Base-by-base conservation (phyloP, 64 coral and sea anemone genomes). In the Stichodactyla mertensii region DNA sequence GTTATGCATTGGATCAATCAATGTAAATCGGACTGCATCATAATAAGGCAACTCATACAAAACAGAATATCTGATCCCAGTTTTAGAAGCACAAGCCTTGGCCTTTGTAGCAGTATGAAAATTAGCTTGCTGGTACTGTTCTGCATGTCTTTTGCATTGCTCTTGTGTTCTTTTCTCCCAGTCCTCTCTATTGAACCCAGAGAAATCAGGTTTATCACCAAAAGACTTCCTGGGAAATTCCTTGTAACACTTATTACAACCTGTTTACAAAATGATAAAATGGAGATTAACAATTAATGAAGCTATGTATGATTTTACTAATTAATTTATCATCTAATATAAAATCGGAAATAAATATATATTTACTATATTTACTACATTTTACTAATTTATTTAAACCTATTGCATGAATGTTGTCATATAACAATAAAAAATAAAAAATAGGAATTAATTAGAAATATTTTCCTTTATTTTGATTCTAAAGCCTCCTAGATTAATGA, bases 161-260 rank as follows among this genome's bases (percentile, higher is more conserved):
- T 77, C 86, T 56, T 55, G 2, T 5, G 66, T 87, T 77, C 86
- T 77, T 56, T 56, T 9, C 24, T 78, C 86, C 86, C 86, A 87
- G 5, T 74, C 53, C 6, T 56, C 53, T 14, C 45, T 77, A 10
- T 77, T 11, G 12, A 77, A 87, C 4, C 86, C 86, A 9, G 86
- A 87, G 52, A 15, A 87, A 53, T 87, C 55, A 20, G 86, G 86
- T 53, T 71, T 54, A 16, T 71, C 67, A 7, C 86, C 86, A 87
- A 87, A 87, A 12, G 8, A 13, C 12, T 11, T 10, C 20, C 86
- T 64, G 9, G 69, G 52, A 27, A 87, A 87, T 11, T 71, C 20
- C n/a, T 87, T 87, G 53, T 74, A 57, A 15, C 86, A 87, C 52
- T 87, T 87, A 52, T 57, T 87, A 28, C 86, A 87, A 4, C 86